A percentile compares a stretch with the other conserved stretches of the same genome.
These are phyloP conservation scores for Oxycera nigricornis DNA, from an alignment of 2,888 invertebrate species.

Conservation along the genomic window DNA sequence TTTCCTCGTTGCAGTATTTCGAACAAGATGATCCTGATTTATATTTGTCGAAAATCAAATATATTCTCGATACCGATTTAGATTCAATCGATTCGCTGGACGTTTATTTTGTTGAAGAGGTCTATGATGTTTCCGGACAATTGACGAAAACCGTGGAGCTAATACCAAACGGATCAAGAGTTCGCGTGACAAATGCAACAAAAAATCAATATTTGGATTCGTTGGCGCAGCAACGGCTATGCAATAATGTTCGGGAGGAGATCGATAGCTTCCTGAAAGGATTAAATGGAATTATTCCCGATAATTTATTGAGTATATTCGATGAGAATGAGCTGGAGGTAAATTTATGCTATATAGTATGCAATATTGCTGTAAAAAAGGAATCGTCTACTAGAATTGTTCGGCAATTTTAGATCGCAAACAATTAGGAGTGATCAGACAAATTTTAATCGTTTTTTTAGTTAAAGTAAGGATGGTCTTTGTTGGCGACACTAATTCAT, in stretches of 20 bases:
- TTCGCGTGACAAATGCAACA: conserved; percentile 67
- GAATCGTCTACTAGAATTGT: too few species aligned
- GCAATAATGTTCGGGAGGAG: conserved; percentile 81
- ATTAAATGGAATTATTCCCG: conserved; percentile 88
- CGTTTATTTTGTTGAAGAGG: conserved; percentile 87
- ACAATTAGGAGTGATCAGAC: too few species aligned
- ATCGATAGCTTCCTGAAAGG: conserved; percentile 89
- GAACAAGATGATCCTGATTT: conserved; percentile 96
- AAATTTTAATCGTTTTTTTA: too few species aligned
- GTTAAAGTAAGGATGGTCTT: too few species aligned
- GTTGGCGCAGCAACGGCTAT: conserved; percentile 86
- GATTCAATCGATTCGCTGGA: conserved; percentile 79
- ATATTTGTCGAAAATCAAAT: conserved; percentile 91
- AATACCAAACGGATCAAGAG: conserved; percentile 80
- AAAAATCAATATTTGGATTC: conserved; percentile 82
- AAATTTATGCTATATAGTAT: conserved; percentile 48
- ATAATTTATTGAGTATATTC: conserved; percentile 91
- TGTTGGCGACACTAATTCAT: too few species aligned
- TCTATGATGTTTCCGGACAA: conserved; percentile 80
- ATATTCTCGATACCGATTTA: conserved; percentile 89
- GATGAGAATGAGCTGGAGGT: conserved; percentile 97
- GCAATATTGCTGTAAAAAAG: too few species aligned
- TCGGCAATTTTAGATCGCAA: too few species aligned
- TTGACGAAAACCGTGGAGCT: conserved; percentile 81
- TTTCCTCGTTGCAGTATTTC: conserved; percentile 73